These are phyloP conservation scores for Discoglossus pictus DNA, from an alignment of 2,797 vertebrate species.

Conservation along the genomic window DNA sequence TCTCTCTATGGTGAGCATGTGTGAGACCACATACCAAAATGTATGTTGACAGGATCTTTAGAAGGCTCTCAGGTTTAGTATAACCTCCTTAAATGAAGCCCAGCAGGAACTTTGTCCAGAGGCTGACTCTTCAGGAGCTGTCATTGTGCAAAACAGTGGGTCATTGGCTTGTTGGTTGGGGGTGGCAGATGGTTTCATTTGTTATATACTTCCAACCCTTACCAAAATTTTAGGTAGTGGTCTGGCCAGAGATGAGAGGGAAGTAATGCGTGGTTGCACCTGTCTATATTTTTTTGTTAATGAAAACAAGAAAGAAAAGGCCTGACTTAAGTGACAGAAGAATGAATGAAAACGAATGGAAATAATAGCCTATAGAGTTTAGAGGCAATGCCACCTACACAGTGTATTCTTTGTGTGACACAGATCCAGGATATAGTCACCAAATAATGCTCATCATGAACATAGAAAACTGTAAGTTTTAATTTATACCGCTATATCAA, in stretches of 20 bases:
- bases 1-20: slow-evolving; percentile 56
- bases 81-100: slow-evolving; percentile 62
- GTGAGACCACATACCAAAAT: slow-evolving; percentile 57
- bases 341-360: no score
- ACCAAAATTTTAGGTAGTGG: slow-evolving; percentile 56
- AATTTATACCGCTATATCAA: no score
- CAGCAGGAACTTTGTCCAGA: slow-evolving; percentile 66
- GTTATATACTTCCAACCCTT: slow-evolving; percentile 62
- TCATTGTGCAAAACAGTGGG: slow-evolving; percentile 59
- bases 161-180: slow-evolving; percentile 52
- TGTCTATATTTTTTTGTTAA: slow-evolving; percentile 50
- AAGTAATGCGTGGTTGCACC: slow-evolving; percentile 60
- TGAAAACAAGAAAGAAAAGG: slow-evolving; percentile 1
- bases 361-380: no score
- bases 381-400: no score
- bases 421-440: no score
- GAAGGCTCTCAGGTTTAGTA: slow-evolving; percentile 55
- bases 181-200: slow-evolving; percentile 77
- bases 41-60: slow-evolving; percentile 59
- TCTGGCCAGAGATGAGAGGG: slow-evolving; percentile 53
- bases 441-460: no score
- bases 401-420: no score
- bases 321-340: not conserved
- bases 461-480: no score
- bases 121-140: slow-evolving; percentile 55